Percentiles rank a stretch among this genome's conserved stretches.
These are phyloP conservation scores for Addax nasomaculatus DNA, from an alignment of 2,113 vertebrate species.

Conservation along the genomic window DNA sequence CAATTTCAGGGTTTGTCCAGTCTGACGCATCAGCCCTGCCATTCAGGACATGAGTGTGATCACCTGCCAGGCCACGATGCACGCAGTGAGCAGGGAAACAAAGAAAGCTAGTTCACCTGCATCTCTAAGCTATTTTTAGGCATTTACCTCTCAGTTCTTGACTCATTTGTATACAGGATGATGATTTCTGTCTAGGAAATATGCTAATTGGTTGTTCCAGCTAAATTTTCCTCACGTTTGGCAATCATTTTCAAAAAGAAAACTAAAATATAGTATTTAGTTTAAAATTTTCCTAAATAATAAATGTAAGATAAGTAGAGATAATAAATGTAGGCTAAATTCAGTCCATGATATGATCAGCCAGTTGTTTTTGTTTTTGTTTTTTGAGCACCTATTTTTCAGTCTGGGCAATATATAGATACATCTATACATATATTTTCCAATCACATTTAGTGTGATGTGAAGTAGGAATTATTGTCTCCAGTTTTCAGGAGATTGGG, in stretches of 20 bases:
- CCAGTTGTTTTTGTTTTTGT: neutral
- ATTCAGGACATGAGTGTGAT: neutral
- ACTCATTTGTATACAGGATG: neutral
- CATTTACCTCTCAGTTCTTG: neutral
- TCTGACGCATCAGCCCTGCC: neutral
- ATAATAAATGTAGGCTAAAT: neutral
- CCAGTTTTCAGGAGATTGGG: neutral
- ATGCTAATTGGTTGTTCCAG: neutral
- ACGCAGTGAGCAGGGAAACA: neutral
- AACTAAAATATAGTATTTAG: neutral
- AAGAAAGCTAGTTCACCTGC: too few species aligned
- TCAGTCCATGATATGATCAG: neutral
- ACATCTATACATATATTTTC: neutral
- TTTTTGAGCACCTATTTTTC: neutral
- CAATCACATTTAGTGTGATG: neutral
- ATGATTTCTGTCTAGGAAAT: neutral
- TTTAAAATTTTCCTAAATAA: neutral
- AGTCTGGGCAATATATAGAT: neutral
- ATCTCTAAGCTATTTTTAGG: neutral
- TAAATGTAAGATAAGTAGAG: neutral
- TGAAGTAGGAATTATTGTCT: neutral
- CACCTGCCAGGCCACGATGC: rapidly evolving
- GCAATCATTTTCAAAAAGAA: neutral
- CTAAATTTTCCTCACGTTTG: neutral
- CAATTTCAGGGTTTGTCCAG: neutral